Conservation (phyloP, 30 jellyfish, hydroid and myxozoan species). For the Morbakka virulenta region DNA sequence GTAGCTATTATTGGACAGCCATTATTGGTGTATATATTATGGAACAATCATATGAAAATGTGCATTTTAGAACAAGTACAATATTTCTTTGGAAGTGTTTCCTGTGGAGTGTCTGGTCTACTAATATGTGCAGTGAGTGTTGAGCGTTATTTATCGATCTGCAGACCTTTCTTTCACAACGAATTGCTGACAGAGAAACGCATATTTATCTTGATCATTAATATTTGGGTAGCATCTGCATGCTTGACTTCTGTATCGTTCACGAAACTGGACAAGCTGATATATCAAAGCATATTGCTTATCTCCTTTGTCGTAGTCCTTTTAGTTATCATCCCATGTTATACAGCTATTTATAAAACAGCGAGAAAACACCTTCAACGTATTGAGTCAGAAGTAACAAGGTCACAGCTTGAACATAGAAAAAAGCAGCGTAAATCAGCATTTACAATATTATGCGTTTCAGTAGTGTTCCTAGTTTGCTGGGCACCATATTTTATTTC, state of each 20-base stretch:
- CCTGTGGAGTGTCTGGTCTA: constrained; percentile 45
- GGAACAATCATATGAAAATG: not conserved
- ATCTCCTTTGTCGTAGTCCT: not conserved
- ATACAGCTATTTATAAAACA: constrained; percentile 1
- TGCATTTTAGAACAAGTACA: not conserved
- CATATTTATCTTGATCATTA: not conserved
- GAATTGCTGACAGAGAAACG: not conserved
- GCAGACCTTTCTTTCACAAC: constrained; percentile 19
- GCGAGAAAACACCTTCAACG: constrained; percentile 10
- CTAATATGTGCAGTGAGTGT: constrained; percentile 7
- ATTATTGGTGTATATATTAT: constrained; percentile 1
- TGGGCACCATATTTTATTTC: constrained; percentile 27
- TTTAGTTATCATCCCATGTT: constrained; percentile 7
- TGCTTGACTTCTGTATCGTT: constrained; percentile 9
- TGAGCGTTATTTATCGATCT: constrained; percentile 12
- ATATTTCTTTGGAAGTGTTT: constrained; percentile 24
- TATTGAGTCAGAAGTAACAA: not conserved
- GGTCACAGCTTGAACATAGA: not conserved
- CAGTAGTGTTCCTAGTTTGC: constrained; percentile 4
- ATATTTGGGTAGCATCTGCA: not conserved
- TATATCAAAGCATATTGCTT: not conserved
- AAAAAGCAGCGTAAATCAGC: constrained; percentile 5
- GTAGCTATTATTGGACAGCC: constrained; percentile 33
- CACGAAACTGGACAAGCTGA: not conserved
- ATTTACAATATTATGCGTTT: constrained; percentile 5